Percentiles rank a stretch among this genome's conserved stretches.
phyloP scores from a whole-genome alignment of 2,113 vertebrate species.

The Cyrtonyx montezumae region DNA sequence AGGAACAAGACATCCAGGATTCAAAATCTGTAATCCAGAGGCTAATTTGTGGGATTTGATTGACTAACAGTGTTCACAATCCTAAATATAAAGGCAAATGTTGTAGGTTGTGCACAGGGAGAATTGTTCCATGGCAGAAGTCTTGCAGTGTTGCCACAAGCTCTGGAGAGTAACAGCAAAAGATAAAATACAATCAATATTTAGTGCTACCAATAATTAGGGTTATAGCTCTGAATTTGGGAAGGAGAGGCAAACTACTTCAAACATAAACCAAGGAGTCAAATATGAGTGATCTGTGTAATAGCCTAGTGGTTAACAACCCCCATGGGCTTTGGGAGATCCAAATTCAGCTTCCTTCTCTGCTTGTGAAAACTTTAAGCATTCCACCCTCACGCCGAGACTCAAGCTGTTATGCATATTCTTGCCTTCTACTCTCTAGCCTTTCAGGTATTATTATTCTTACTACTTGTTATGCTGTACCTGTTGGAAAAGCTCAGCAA shows the following conservation, averaged over 20 bases:
- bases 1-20: not conserved
- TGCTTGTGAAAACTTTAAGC: not conserved
- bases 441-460: not conserved
- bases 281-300: not conserved
- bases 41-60: not conserved
- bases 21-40: not conserved
- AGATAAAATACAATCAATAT: not conserved
- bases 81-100: not conserved
- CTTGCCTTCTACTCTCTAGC: not conserved
- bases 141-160: not conserved
- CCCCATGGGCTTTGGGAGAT: not conserved
- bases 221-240: not conserved
- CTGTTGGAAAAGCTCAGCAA: not conserved
- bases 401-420: not conserved
- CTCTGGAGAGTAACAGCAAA: not conserved
- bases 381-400: not conserved
- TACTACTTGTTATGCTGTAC: not conserved
- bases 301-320: not conserved
- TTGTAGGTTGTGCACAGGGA: not conserved
- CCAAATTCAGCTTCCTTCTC: not conserved
- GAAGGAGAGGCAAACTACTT: not conserved
- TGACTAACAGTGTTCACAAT: not conserved
- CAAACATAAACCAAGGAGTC: not conserved
- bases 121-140: not conserved
- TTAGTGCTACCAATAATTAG: not conserved